Evolutionary conservation across 2,888 invertebrate species (phyloP), one percentile per base, ranked within the genome.

Genomic region (Drosophila tanythrix): DNA sequence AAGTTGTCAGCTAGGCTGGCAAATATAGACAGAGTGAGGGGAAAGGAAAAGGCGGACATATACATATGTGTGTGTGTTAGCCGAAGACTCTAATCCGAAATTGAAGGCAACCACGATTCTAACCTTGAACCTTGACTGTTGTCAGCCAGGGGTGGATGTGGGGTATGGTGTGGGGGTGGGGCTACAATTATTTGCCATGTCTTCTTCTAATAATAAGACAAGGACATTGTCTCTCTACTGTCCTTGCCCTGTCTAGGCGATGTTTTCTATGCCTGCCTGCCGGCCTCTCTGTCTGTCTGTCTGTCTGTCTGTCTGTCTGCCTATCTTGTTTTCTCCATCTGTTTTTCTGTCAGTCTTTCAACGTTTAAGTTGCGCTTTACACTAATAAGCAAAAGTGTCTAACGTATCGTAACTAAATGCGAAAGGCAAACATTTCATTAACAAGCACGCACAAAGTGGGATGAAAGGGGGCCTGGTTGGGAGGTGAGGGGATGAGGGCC

Each of bases 361-460:
- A 56, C 87, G 75, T 79, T 83, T 84, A 89, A 81, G 88, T 79
- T 89, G 82, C 80, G 88, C 88, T 89, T 85, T 85, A 77, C 78
- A 82, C 90, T 89, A 89, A 88, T 89, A 89, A 89, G 89, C 89
- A 88, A 89, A 88, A 88, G 88, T 89, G 90, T 86, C 76, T 89
- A 88, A 89, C 88, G 76, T 86, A 86, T 84, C 88, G 90, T 86
- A 77, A 85, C 82, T 89, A 88, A 88, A 89, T 89, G 85, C 88
- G 83, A 88, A 89, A 88, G 78, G 82, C 90, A 88, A 88, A 89
- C 90, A 89, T 88, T 89, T 89, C 88, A 88, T 89, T 89, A 88
- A 88, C 85, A 88, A 82, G 83, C 89, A 89, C 89, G 86, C 86
- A 88, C 75, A 55, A 68, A 68, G 43, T 59, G 51, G 21, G 46